A percentile compares a stretch with the other conserved stretches of the same genome.
Conservation (phyloP, 2,888 invertebrate species). For the Leucophenga maculata region DNA sequence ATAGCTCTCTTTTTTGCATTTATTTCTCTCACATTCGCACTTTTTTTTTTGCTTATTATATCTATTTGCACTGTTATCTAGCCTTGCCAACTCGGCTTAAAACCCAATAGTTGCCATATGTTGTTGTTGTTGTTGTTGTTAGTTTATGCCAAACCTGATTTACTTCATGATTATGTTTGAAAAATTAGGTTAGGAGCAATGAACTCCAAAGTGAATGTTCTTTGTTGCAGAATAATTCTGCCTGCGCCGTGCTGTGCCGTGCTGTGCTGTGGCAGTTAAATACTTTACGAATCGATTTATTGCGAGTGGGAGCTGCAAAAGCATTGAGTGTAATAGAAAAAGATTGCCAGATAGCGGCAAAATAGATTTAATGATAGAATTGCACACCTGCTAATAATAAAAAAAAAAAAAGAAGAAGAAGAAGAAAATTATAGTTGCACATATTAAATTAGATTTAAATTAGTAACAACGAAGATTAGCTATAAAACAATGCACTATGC, state of each 20-base stretch:
- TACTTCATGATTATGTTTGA: conserved; percentile 67
- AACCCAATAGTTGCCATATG: background rate
- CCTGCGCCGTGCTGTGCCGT: conserved; percentile 23
- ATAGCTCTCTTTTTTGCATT: background rate
- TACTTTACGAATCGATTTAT: no score
- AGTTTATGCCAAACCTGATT: conserved; percentile 60
- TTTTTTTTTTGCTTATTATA: conserved; percentile 3
- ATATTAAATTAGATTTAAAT: no score
- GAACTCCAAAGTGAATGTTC: conserved; percentile 63
- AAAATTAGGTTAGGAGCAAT: conserved; percentile 71
- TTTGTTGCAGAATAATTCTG: conserved; percentile 21
- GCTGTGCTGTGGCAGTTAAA: conserved; percentile 24
- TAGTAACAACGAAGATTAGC: no score
- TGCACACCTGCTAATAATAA: no score
- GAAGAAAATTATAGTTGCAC: no score
- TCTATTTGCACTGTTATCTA: conserved; percentile 17
- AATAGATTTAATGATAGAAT: no score
- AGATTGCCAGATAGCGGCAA: background rate
- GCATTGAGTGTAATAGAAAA: background rate
- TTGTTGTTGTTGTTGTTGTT: background rate
- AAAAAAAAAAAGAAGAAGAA: no score
- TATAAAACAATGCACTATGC: no score
- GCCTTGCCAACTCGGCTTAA: background rate
- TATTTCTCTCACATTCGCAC: background rate
- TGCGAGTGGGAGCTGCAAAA: no score